Evolutionary conservation across 37 sponge, comb jelly and placozoan species (phyloP).

Genomic region (Geodia barretti): DNA sequence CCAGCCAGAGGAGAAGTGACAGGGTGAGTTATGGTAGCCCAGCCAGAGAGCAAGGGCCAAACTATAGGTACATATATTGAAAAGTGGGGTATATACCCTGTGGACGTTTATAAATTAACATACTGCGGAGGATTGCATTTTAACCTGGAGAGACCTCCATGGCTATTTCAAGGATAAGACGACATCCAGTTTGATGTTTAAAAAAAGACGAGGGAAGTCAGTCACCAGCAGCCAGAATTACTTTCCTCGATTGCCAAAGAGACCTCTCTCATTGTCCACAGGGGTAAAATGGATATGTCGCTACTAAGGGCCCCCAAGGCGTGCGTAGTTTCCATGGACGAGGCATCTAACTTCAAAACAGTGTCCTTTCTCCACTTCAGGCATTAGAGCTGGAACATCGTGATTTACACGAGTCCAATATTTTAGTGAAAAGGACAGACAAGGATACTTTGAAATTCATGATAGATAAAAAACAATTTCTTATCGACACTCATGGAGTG

Average conservation of each 20-base stretch:
- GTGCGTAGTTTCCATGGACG: conserved; percentile 25
- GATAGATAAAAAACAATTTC: conserved; percentile 23
- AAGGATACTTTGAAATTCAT: conserved; percentile 27
- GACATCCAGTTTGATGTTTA: conserved; percentile 20
- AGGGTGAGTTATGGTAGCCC: too few relatives aligned
- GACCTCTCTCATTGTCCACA: conserved; percentile 13
- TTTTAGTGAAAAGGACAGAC: conserved; percentile 31
- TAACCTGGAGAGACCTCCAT: too few relatives aligned
- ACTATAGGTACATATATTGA: too few relatives aligned
- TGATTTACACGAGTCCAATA: conserved; percentile 68
- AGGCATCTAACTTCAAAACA: too few relatives aligned
- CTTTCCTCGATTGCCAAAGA: neutral
- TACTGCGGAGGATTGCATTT: too few relatives aligned
- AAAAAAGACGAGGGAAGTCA: too few relatives aligned
- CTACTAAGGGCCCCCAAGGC: conserved; percentile 14
- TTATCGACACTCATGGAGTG: conserved; percentile 42
- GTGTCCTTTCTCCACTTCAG: conserved; percentile 10
- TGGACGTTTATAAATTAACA: too few relatives aligned
- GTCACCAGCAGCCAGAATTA: too few relatives aligned
- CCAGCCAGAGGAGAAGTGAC: too few relatives aligned
- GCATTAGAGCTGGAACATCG: conserved; percentile 51
- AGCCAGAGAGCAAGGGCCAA: too few relatives aligned
- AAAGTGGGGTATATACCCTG: too few relatives aligned
- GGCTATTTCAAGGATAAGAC: conserved; percentile 19
- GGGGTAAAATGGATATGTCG: neutral